These are phyloP conservation scores for Hetaerina titia DNA, from an alignment of 2,888 invertebrate genomes.

Conservation along the genomic window DNA sequence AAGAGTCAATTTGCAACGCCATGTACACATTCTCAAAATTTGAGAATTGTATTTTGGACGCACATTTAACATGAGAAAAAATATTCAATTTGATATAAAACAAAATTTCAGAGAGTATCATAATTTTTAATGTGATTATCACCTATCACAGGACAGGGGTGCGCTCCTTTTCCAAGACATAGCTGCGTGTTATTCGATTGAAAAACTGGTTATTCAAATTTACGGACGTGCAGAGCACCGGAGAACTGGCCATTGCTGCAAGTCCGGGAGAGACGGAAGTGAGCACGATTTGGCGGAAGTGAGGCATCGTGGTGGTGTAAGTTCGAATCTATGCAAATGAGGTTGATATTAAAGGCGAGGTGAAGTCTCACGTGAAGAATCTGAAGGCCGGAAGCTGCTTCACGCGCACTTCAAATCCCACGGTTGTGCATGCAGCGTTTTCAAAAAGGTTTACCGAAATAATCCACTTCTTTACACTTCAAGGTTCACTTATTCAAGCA, in stretches of 20 bases:
- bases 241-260: not conserved
- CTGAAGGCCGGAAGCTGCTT: conserved; percentile 14
- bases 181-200: not conserved
- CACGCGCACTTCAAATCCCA: not conserved
- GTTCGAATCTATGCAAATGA: conserved; percentile 39
- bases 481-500: not conserved
- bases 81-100: too few relatives aligned
- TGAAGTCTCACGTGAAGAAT: not conserved
- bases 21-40: too few relatives aligned
- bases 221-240: not conserved
- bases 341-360: not conserved
- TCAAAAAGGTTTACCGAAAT: not conserved
- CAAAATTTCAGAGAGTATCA: too few relatives aligned
- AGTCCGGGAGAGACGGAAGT: not conserved
- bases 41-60: too few relatives aligned
- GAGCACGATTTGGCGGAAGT: conserved; percentile 25
- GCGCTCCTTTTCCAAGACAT: not conserved
- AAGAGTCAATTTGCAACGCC: too few relatives aligned
- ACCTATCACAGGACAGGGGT: not conserved
- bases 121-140: too few relatives aligned
- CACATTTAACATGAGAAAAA: too few relatives aligned
- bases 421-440: not conserved
- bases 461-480: not conserved
- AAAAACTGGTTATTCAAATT: conserved; percentile 5
- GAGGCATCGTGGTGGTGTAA: not conserved